Percentiles rank a stretch among this genome's conserved stretches.
Conservation (phyloP, 2,888 invertebrate genomes). For the Ferrisia virgata region DNA sequence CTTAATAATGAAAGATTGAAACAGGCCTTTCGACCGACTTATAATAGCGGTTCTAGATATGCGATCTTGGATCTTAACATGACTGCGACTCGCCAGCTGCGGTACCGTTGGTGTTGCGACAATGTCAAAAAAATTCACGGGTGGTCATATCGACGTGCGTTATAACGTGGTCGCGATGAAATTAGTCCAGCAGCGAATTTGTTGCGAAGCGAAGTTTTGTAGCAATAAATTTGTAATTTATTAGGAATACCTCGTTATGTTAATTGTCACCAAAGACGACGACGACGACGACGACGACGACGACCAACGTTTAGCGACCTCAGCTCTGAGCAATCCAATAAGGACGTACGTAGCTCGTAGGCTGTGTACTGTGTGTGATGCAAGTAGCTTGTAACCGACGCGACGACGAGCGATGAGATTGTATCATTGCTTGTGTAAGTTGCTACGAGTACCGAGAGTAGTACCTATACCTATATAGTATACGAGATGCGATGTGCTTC, state of each 20-base stretch:
- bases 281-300: too few relatives aligned
- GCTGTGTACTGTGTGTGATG: too few relatives aligned
- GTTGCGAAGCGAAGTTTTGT: neutral
- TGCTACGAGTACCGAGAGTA: neutral
- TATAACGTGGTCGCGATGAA: neutral
- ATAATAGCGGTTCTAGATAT: neutral
- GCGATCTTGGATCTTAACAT: neutral
- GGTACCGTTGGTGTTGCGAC: neutral
- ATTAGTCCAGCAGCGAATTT: neutral
- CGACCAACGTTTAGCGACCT: neutral
- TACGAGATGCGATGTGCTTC: neutral
- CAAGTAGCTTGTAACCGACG: slow-evolving; percentile 8
- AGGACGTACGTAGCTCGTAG: neutral
- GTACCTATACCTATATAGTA: too few relatives aligned
- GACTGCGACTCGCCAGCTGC: neutral
- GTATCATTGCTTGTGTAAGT: slow-evolving; percentile 26
- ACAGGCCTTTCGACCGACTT: neutral
- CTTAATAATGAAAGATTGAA: neutral
- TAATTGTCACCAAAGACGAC: slow-evolving; percentile 25
- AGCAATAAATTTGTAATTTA: slow-evolving; percentile 1
- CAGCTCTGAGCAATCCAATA: too few relatives aligned
- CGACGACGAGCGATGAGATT: slow-evolving; percentile 21
- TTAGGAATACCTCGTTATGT: neutral
- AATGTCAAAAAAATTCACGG: neutral
- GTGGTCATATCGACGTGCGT: neutral